Conservation (phyloP, 2,797 vertebrate genomes). For the Melanotaenia parkinsoni region DNA sequence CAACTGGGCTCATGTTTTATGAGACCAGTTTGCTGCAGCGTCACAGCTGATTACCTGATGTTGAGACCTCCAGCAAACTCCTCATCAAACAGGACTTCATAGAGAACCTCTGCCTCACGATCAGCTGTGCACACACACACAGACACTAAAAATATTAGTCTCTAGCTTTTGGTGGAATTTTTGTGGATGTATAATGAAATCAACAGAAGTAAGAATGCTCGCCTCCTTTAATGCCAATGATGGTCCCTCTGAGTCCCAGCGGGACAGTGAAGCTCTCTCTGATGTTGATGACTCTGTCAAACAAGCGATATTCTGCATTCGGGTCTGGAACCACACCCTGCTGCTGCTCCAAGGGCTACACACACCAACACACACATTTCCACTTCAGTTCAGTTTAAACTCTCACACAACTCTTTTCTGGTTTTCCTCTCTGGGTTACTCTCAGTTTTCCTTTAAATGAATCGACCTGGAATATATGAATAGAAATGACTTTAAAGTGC, state of each 20-base stretch:
- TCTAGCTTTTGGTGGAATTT: not conserved
- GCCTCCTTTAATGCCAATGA: slow-evolving; percentile 98
- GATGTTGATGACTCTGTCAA: slow-evolving; percentile 95
- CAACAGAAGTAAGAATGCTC: slow-evolving; percentile 36
- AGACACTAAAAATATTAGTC: not conserved
- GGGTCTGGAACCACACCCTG: slow-evolving; percentile 92
- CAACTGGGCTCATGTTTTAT: too few relatives aligned
- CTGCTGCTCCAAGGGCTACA: slow-evolving; percentile 93
- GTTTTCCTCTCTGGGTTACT: not conserved
- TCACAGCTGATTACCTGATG: slow-evolving; percentile 85
- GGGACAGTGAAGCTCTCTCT: slow-evolving; percentile 95
- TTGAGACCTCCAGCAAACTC: slow-evolving; percentile 95
- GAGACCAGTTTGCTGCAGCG: not conserved
- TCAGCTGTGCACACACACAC: slow-evolving; percentile 82
- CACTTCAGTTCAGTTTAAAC: not conserved
- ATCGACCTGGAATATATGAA: too few relatives aligned
- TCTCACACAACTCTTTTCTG: not conserved
- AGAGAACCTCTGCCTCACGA: slow-evolving; percentile 93
- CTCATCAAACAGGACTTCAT: slow-evolving; percentile 97
- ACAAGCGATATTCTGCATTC: slow-evolving; percentile 92
- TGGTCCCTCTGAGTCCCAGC: slow-evolving; percentile 92
- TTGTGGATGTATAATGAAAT: not conserved
- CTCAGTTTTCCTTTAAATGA: not conserved
- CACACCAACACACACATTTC: slow-evolving; percentile 21
- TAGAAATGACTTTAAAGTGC: too few relatives aligned